Base-by-base conservation (phyloP, 1,140 invertebrate genomes). In the Microplitis mediator region DNA sequence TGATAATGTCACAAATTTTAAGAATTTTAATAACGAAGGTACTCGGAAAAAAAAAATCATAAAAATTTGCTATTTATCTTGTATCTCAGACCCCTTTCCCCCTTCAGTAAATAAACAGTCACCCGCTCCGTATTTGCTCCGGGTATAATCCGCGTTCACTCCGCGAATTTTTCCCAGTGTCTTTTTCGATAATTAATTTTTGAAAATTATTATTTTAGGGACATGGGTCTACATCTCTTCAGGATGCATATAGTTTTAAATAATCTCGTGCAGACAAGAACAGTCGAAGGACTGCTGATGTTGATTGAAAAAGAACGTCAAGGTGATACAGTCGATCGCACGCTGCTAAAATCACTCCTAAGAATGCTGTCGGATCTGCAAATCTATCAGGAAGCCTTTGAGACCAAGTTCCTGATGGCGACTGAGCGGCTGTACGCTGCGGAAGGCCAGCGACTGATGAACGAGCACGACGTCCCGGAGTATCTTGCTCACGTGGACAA, bases 321-420 rank as follows among this genome's bases (percentile, higher is more conserved):
- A 79, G 97, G 97, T 4, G 96, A 98, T 80, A 91, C 95, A 32
- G 96, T 99, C 0, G 97, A 99, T 87, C 90, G 97, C 73, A 95
- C 93, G 3, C 88, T 99, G 73, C 89, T 99, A 4, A 99, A 99
- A 85, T 98, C 95, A 75, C 88, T 99, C 14, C 89, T 99, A 23
- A 89, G 98, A 78, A 99, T 99, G 98, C 89, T 99, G 16, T 97
- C 96, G 60, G 98, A 99, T 88, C 87, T 99, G 70, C 95, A 98
- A 89, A 98, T 99, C 74, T 99, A 99, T 85, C 92, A 95, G 81
- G 93, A 95, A 77, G 94, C 95, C 4, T 99, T 99, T 88, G 97
- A 99, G 89, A 91, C 92, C 67, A 96, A 95, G 85, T 99, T 99
- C 87, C 88, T 99, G 34, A 88, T 93, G 80, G 95, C 95, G 2